Evolutionary conservation across 2,888 invertebrate genomes (phyloP).

Genomic region (Embidobia sp.): DNA sequence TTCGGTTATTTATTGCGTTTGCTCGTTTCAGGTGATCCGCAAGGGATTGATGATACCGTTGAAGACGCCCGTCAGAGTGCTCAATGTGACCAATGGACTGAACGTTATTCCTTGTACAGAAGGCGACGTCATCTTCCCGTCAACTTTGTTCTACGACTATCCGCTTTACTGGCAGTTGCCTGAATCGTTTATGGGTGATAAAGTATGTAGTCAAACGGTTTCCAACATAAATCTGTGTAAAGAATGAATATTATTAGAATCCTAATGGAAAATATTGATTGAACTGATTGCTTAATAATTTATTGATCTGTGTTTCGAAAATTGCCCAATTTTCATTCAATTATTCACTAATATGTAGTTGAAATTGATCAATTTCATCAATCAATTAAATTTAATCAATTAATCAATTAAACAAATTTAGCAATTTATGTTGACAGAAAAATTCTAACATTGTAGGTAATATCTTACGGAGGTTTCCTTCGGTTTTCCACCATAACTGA

Average conservation of each 20-base stretch:
- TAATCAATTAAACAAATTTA: no score
- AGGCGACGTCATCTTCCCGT: constrained; percentile 83
- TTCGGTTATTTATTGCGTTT: neutral
- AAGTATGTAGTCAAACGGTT: constrained; percentile 81
- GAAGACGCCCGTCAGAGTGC: constrained; percentile 80
- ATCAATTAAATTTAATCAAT: no score
- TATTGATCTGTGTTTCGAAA: no score
- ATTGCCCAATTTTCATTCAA: no score
- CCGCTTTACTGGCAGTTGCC: constrained; percentile 94
- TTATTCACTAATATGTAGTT: no score
- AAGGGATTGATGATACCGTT: constrained; percentile 72
- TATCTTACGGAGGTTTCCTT: constrained; percentile 95
- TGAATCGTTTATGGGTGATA: constrained; percentile 91
- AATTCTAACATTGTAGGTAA: constrained; percentile 82
- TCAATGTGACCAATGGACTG: constrained; percentile 84
- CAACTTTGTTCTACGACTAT: constrained; percentile 83
- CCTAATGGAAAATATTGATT: neutral
- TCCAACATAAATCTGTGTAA: no score
- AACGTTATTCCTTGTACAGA: constrained; percentile 85
- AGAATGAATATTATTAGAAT: no score
- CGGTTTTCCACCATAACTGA: constrained; percentile 88
- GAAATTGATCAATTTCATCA: no score
- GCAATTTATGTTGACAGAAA: no score
- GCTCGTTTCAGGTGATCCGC: constrained; percentile 71
- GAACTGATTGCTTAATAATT: constrained; percentile 19